These are phyloP conservation scores for Apomyelois bistriatella DNA, from an alignment of 2,888 invertebrate genomes.

Conservation along the genomic window DNA sequence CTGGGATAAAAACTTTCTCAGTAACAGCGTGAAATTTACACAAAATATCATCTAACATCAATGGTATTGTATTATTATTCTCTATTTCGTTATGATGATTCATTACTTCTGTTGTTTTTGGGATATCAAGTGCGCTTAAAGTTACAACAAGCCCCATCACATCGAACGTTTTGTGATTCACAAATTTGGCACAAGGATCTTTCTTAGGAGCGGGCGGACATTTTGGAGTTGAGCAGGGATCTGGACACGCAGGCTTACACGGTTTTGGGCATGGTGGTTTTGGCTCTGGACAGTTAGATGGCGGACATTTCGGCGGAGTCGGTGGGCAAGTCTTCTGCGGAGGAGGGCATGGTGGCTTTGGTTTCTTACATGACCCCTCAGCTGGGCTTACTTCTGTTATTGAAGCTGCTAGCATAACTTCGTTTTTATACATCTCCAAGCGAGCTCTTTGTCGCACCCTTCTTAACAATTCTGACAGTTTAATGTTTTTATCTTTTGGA, in stretches of 20 bases:
- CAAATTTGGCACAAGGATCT: constrained; percentile 28
- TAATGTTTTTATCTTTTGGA: constrained; percentile 16
- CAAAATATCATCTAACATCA: neutral
- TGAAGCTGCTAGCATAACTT: constrained; percentile 19
- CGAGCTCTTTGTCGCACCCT: constrained; percentile 41
- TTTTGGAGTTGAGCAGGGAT: constrained; percentile 15
- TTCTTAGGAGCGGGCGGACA: constrained; percentile 22
- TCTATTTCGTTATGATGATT: too few species aligned
- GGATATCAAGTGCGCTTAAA: constrained; percentile 15
- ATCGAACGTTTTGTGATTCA: constrained; percentile 18
- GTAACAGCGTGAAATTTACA: neutral
- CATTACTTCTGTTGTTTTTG: too few species aligned
- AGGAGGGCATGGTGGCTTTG: constrained; percentile 28
- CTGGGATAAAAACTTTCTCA: neutral
- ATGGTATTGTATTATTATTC: neutral
- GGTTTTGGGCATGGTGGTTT: constrained; percentile 28
- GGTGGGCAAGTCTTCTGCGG: constrained; percentile 28
- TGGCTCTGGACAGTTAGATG: constrained; percentile 20
- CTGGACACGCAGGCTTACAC: constrained; percentile 24
- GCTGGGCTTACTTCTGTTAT: constrained; percentile 22
- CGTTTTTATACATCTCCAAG: constrained; percentile 26
- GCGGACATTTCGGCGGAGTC: constrained; percentile 18
- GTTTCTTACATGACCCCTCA: constrained; percentile 27
- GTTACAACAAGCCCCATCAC: constrained; percentile 14
- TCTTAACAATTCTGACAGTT: constrained; percentile 46